Percentiles rank a stretch among this genome's conserved stretches.
Conservation (phyloP, 2,113 vertebrate genomes). For the Uria lomvia region DNA sequence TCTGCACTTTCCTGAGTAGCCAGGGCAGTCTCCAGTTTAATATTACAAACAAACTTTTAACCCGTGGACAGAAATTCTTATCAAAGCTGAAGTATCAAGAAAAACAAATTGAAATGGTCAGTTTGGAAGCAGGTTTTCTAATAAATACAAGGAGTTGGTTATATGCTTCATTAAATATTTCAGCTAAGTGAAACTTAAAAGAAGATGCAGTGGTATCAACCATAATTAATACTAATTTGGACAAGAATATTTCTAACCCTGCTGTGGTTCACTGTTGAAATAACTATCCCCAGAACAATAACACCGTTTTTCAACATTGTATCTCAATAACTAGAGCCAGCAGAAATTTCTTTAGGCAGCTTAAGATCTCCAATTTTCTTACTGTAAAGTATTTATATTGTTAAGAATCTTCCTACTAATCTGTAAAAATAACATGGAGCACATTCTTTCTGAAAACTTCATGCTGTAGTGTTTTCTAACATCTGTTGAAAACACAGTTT, state of each 20-base stretch:
- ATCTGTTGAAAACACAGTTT: background rate
- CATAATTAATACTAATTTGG: background rate
- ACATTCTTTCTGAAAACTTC: background rate
- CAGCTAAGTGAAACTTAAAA: background rate
- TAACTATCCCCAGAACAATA: background rate
- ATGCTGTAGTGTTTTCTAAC: background rate
- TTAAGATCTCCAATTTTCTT: background rate
- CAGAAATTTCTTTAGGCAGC: background rate
- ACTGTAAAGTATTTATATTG: background rate
- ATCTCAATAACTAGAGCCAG: background rate
- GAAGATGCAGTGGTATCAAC: background rate
- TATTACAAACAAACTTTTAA: background rate
- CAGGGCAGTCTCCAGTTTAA: background rate
- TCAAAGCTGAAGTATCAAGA: background rate
- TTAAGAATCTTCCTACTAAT: background rate
- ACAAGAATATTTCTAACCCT: background rate
- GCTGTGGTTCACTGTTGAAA: background rate
- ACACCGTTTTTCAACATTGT: background rate
- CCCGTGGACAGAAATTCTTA: background rate
- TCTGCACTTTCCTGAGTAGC: background rate
- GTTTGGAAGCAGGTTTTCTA: background rate
- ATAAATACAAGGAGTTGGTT: background rate
- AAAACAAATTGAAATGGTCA: slow-evolving; percentile 27
- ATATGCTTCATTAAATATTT: slow-evolving; percentile 7
- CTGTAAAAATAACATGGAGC: background rate